Percentiles rank a stretch among this genome's conserved stretches.
Conservation (phyloP, 2,797 vertebrate genomes). For the Myotis pilosus region DNA sequence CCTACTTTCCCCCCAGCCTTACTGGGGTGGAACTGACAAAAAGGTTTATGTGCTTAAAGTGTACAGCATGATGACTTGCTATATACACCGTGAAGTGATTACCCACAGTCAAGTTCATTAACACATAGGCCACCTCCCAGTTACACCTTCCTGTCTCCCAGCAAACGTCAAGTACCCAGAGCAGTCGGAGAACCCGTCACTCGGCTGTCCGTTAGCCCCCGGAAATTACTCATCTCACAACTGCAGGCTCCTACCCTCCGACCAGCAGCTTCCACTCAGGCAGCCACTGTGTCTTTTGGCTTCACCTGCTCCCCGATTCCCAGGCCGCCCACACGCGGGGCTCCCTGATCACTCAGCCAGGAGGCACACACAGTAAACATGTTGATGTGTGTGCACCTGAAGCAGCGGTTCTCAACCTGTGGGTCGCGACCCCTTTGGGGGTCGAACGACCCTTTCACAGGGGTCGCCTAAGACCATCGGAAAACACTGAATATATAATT, state of each 20-base stretch:
- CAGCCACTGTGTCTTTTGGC: accelerated
- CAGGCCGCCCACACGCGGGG: background rate
- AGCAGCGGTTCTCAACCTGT: no score
- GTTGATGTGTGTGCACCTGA: no score
- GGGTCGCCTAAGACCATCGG: no score
- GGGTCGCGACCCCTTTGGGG: no score
- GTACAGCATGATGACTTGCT: accelerated
- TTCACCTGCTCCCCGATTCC: background rate
- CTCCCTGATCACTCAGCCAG: background rate
- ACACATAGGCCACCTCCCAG: background rate
- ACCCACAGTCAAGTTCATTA: background rate
- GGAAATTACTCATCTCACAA: background rate
- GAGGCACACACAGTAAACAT: no score
- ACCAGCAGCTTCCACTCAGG: background rate
- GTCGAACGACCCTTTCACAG: no score
- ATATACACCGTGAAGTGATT: background rate
- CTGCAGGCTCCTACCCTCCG: background rate
- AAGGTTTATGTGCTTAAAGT: background rate
- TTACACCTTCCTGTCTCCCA: background rate
- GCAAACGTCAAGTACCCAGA: accelerated
- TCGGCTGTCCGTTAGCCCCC: background rate
- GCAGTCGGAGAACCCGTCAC: accelerated
- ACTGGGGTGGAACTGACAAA: background rate
- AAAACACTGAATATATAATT: no score
- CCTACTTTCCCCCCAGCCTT: background rate